Conservation (phyloP, 1,140 invertebrate genomes). For the Popillia japonica region DNA sequence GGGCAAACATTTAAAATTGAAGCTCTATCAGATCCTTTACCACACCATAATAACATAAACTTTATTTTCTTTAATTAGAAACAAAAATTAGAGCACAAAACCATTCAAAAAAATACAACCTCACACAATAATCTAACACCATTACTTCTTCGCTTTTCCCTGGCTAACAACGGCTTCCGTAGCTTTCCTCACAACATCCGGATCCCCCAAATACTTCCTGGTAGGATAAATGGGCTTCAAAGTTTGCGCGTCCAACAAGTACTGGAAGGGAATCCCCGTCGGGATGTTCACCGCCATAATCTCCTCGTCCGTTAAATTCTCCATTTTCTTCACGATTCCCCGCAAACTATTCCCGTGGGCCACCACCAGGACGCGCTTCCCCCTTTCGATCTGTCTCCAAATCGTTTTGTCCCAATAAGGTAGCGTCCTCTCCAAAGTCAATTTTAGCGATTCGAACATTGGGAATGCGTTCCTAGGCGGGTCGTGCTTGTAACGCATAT, state of each 20-base stretch:
- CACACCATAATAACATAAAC: too few relatives aligned
- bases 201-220: conserved; percentile 71
- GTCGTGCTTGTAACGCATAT: conserved; percentile 62
- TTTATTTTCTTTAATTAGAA: too few relatives aligned
- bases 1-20: too few relatives aligned
- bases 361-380: conserved; percentile 70
- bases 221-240: conserved; percentile 66
- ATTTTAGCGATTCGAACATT: conserved; percentile 72
- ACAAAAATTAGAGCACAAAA: too few relatives aligned
- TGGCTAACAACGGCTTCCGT: conserved; percentile 62
- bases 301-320: conserved; percentile 68
- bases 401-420: conserved; percentile 75
- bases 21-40: too few relatives aligned
- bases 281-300: conserved; percentile 77
- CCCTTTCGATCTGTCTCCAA: conserved; percentile 68
- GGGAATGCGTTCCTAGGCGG: conserved; percentile 66
- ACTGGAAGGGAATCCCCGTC: conserved; percentile 76
- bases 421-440: conserved; percentile 68
- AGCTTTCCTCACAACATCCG: conserved; percentile 71
- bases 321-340: conserved; percentile 75
- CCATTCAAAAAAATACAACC: too few relatives aligned
- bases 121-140: too few relatives aligned
- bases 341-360: conserved; percentile 77
- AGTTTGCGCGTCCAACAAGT: conserved; percentile 68
- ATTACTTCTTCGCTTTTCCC: conserved; percentile 43